phyloP scores from a whole-genome alignment of 2,797 vertebrate species.

The Oophaga sylvatica region DNA sequence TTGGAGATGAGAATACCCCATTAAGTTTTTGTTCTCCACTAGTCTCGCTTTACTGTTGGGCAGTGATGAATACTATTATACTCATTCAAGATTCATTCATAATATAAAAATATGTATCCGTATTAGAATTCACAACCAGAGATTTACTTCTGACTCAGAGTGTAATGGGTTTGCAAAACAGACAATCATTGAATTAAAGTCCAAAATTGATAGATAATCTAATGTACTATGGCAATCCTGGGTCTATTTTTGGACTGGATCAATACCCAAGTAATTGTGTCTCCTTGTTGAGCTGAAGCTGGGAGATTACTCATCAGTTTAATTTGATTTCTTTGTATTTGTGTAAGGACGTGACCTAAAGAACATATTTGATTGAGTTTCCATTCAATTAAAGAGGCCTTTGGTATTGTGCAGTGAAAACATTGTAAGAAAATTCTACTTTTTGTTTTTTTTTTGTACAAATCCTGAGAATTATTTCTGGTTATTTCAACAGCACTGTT shows the following conservation, averaged over 20 bases:
- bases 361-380: background rate
- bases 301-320: background rate
- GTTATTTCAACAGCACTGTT: too few relatives aligned
- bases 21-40: too few relatives aligned
- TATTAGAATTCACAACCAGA: background rate
- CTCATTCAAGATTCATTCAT: background rate
- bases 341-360: background rate
- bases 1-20: too few relatives aligned
- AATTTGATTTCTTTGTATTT: slow-evolving; percentile 15
- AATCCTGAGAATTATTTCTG: background rate
- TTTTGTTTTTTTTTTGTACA: background rate
- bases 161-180: background rate
- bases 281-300: background rate
- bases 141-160: background rate
- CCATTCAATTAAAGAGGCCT: background rate
- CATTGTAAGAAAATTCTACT: background rate
- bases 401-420: background rate
- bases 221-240: background rate
- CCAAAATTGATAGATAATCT: background rate
- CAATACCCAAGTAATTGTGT: background rate
- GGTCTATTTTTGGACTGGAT: background rate
- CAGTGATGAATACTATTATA: background rate
- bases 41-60: background rate
- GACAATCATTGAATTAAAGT: background rate
- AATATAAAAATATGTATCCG: background rate